Evolutionary conservation across 2,113 vertebrate species (phyloP), one percentile per base, ranked within the genome.

Genomic region (Zonotrichia leucophrys): DNA sequence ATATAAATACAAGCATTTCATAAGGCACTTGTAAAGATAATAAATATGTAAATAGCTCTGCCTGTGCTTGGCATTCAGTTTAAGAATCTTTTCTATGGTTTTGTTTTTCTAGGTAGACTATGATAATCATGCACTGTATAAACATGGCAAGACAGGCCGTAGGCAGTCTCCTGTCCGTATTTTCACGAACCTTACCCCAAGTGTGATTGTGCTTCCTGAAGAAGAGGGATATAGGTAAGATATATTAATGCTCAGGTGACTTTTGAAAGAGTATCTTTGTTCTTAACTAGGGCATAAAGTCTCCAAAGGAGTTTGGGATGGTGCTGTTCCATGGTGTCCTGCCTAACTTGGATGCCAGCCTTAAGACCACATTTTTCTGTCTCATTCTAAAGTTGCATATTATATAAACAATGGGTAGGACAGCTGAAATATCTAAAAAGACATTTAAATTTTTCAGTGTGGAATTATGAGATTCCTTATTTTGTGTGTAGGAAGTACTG

Each of bases 51-150:
- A 82, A 27, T 80, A 60, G 15, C n/a, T 79, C 25, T 70, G 12
- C 30, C 44, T 70, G 20, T 56, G 44, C 35, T 74, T 80, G 82
- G n/a, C 41, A 35, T 80, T 85, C 62, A 23, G 10, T 90, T 55
- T 87, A 87, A 78, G 25, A 31, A 30, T 44, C 21, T 53, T 18
- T 73, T 62, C 41, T 59, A 4, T 78, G 52, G 18, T 72, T 89
- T 82, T 84, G 3, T 84, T 93, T 74, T 97, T 94, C 73, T 94
- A 99, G 99, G 99, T 99, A 91, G 99, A 99, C 97, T 99, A 99
- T 89, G 99, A 99, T 94, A 99, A 99, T 95, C 99, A 99, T 79
- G 97, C 98, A 49, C 97, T 99, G 69, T 99, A 99, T 93, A 99
- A 99, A 95, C 98, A 99, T 14, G 99, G 99, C 47, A 99, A 99